Conservation (phyloP, 1,140 invertebrate genomes). For the Atta texana region DNA sequence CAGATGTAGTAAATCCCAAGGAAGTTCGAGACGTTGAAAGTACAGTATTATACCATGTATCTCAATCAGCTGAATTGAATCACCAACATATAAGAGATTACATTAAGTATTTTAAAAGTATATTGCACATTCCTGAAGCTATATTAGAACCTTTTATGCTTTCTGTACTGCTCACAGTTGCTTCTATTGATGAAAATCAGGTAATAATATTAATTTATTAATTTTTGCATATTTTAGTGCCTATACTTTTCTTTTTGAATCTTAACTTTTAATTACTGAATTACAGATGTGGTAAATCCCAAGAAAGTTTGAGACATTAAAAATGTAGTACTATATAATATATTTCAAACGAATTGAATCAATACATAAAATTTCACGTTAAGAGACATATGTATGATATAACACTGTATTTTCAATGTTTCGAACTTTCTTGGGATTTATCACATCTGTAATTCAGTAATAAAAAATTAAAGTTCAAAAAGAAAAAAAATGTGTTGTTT, state of each 20-base stretch:
- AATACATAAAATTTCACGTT: constrained; percentile 79
- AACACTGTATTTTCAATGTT: constrained; percentile 87
- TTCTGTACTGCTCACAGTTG: constrained; percentile 85
- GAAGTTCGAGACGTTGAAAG: constrained; percentile 85
- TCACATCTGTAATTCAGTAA: constrained; percentile 64
- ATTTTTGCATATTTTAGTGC: background rate
- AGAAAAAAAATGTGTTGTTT: background rate
- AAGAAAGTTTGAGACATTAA: constrained; percentile 84
- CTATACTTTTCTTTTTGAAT: background rate
- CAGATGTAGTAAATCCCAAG: constrained; percentile 75
- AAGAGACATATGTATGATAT: constrained; percentile 87
- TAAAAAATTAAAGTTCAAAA: constrained; percentile 16
- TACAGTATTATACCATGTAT: constrained; percentile 87
- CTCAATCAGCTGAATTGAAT: constrained; percentile 85
- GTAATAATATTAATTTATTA: constrained; percentile 69
- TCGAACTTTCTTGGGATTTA: constrained; percentile 80
- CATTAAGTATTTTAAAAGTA: constrained; percentile 85
- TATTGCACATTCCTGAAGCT: constrained; percentile 85
- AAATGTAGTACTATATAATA: constrained; percentile 87
- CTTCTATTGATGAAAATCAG: constrained; percentile 86
- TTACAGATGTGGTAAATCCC: constrained; percentile 70
- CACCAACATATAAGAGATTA: constrained; percentile 86
- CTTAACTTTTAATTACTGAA: constrained; percentile 36
- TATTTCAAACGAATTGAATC: constrained; percentile 85
- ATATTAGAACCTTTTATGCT: constrained; percentile 87